These are phyloP conservation scores for Dermatophagoides farinae DNA, from an alignment of 1,140 invertebrate genomes.

Conservation along the genomic window DNA sequence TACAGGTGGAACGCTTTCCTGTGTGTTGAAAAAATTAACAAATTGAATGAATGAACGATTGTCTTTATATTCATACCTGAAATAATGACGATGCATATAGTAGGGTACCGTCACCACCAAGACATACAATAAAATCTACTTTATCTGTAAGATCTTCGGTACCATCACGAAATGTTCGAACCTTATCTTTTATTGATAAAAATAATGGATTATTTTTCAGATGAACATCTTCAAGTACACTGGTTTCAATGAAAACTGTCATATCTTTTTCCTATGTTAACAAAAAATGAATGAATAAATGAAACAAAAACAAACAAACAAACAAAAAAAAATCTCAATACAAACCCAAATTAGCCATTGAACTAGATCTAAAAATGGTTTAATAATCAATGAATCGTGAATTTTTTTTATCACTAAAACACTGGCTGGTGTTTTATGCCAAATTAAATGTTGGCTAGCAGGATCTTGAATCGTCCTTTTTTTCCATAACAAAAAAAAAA, in stretches of 20 bases:
- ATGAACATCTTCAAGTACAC: constrained; percentile 58
- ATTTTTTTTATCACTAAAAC: constrained; percentile 91
- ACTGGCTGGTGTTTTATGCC: constrained; percentile 83
- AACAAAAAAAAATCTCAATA: constrained; percentile 10
- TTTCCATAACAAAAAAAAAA: neutral
- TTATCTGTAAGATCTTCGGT: constrained; percentile 53
- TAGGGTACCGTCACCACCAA: constrained; percentile 88
- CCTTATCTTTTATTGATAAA: constrained; percentile 46
- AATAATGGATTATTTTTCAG: constrained; percentile 48
- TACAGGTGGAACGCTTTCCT: constrained; percentile 87
- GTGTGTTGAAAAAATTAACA: constrained; percentile 36
- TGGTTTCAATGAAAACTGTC: constrained; percentile 78
- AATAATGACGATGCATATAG: constrained; percentile 84
- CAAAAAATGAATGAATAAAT: neutral
- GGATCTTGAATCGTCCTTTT: constrained; percentile 90
- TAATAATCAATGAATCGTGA: constrained; percentile 62
- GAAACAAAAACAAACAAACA: constrained; percentile 16
- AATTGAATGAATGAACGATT: constrained; percentile 34
- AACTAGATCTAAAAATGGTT: constrained; percentile 78
- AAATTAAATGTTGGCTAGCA: constrained; percentile 77
- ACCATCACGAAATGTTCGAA: constrained; percentile 73
- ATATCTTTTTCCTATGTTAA: constrained; percentile 58
- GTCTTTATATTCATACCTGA: constrained; percentile 28
- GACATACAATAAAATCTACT: constrained; percentile 86
- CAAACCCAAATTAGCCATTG: constrained; percentile 73